Base-by-base conservation (phyloP, 92 coral and sea anemone species). In the Chrysogorgia sp. region DNA sequence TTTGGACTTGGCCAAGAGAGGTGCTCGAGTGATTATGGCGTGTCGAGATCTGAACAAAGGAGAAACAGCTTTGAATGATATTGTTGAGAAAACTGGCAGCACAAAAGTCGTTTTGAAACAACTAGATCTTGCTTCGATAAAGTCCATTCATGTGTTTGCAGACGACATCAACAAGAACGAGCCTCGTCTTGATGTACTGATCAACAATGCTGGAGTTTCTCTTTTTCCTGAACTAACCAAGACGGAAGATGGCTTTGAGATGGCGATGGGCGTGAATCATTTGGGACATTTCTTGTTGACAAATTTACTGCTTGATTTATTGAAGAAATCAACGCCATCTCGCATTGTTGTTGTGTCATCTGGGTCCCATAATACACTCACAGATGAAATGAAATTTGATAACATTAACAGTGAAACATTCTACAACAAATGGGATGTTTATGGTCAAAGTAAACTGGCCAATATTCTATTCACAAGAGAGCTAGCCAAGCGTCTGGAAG, bases 181-280 rank as follows among this genome's bases (percentile, higher is more conserved):
- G 63, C 77, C 86, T 10, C 81, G 87, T 24, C 61, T 92, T 7
- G 82, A 92, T 68, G 83, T 92, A 58, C 72, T 92, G 76, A 87
- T 92, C 60, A 92, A 89, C 85, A 92, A 92, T 74, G 97, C 93
- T 47, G 97, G 93, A 10, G 86, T 92, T 62, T 77, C 45, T 74
- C 85, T 29, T 78, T 77, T 4, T 77, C 84, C 55, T 63, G 92
- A n/a, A n/a, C n/a, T n/a, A n/a, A n/a, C n/a, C n/a, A n/a, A n/a
- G n/a, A n/a, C n/a, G n/a, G n/a, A n/a, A 82, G 93, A 92, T 48
- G 97, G 97, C 64, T 89, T 92, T 69, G 97, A 92, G 67, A 71
- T 87, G 93, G 86, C 85, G 62, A 76, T 92, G 55, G 97, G 91
- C 37, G 91, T 85, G 60, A 92, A 92, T 71, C 93, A n/a, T n/a